Evolutionary conservation across 2,888 invertebrate genomes (phyloP), one percentile per base, ranked within the genome.

Genomic region (Drosophila recens): DNA sequence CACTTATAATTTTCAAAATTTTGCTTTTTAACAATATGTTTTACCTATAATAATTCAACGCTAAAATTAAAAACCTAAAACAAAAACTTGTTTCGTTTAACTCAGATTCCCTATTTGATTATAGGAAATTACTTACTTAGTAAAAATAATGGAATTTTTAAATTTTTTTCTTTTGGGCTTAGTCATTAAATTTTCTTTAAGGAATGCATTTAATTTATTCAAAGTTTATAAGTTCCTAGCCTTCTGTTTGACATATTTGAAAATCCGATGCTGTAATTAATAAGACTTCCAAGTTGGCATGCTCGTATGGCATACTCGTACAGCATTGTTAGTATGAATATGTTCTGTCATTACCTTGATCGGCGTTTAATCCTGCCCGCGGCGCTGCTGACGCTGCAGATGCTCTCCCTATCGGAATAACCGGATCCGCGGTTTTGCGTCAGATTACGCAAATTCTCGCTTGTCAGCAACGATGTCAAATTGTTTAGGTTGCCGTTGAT

Each of bases 341-440:
- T 17, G 4, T 20, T 48, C 20, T 11, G 23, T 4, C 30, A 66
- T 43, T 78, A 86, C 88, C 87, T 88, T 40, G 89, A 83, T 64
- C 86, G 76, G 33, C 92, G 78, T 72, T 89, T 92, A 53, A 90
- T 89, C 49, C 91, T 79, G 13, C 87, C 83, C n/a, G 72, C 76
- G 13, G 83, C 75, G 78, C 89, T 91, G 71, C 90, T 88, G 30
- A 72, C 72, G 69, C 90, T 91, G 74, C 86, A 80, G 59, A 91
- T 66, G 82, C 92, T 92, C 17, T 92, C 92, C 69, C 88, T 86
- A 75, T 92, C 92, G 52, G 92, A 91, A 65, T 79, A 84, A 68
- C 73, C 87, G 67, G 68, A 80, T 68, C 13, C 61, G 33, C 87
- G 82, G 23, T 61, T 67, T 43, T 79, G 80, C 56, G 78, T 63